Base-by-base conservation (phyloP, 2,888 invertebrate genomes). In the Stenolophus ochropezus region DNA sequence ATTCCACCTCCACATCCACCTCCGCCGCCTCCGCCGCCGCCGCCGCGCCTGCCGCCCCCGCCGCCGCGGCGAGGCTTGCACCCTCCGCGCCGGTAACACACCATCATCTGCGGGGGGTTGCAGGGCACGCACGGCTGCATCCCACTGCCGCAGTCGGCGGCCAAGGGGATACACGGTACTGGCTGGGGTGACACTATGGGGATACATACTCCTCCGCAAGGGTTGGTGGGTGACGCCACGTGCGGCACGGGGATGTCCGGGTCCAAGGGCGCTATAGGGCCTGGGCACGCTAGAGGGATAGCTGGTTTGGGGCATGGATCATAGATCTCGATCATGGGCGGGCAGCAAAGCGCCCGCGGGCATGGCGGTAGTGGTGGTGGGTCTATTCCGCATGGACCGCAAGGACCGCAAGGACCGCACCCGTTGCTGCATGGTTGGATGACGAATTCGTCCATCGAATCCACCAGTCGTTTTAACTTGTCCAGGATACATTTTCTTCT, bases 121-220 rank as follows among this genome's bases (percentile, higher is more conserved):
- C 92, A 90, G 11, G 91, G 89, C 0, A 92, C 92, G 74, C 92
- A 91, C 1, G 92, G 92, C 82, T 92, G 92, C 85, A 84, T 90
- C 89, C 75, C 87, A 82, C 0, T 2, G 23, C 73, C 49, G 83
- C 88, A 89, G 53, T 91, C 91, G 80, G 91, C 89, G 81, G 87
- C 85, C 0, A 92, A 83, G 0, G 91, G 91, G 5, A 92, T 86
- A 83, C 91, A 91, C 0, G 92, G 92, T 58, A 90, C 91, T 6
- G 88, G 87, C 23, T 86, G 86, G 0, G 89, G 91, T 0, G 90
- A 87, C 74, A 88, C 88, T 20, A 89, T 88, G 2, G 89, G 89
- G 79, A 89, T 82, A 82, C 91, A 91, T 6, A 92, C 91, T 0
- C 92, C 89, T 1, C 92, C 91, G 84, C 91, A 91, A 33, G 84